These are phyloP conservation scores for Cyprinella venusta DNA, from an alignment of 2,797 vertebrate genomes.

Conservation along the genomic window DNA sequence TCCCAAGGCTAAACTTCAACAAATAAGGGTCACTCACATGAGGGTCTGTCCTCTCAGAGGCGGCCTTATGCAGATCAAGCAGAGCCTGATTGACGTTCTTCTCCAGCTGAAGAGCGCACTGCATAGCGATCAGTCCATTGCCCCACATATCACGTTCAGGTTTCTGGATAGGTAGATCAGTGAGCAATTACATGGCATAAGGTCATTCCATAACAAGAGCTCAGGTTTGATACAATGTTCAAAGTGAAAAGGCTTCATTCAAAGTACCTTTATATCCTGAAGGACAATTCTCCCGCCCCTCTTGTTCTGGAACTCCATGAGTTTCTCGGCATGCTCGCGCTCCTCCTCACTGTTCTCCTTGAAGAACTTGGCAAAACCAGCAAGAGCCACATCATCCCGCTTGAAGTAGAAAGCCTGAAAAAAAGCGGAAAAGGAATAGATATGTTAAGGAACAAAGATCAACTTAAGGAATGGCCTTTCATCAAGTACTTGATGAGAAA, in stretches of 20 bases:
- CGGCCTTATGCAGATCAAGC: slow-evolving; percentile 82
- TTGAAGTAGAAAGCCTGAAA: slow-evolving; percentile 76
- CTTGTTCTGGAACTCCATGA: slow-evolving; percentile 79
- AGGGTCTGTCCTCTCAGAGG: slow-evolving; percentile 78
- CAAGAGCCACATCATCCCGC: slow-evolving; percentile 79
- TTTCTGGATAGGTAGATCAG: slow-evolving; percentile 74
- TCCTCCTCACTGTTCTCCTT: slow-evolving; percentile 79
- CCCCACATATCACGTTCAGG: slow-evolving; percentile 93
- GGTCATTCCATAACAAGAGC: too few relatives aligned
- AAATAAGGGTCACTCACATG: slow-evolving; percentile 73
- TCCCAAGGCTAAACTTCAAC: too few relatives aligned
- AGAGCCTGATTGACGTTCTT: slow-evolving; percentile 91
- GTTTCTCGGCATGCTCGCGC: slow-evolving; percentile 75
- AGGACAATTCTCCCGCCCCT: slow-evolving; percentile 77
- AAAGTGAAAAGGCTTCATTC: neutral
- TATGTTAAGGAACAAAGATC: neutral
- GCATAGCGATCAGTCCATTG: slow-evolving; percentile 86
- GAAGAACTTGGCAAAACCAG: slow-evolving; percentile 79
- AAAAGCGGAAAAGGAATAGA: neutral
- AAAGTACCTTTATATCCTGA: slow-evolving; percentile 74
- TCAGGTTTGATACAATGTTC: neutral
- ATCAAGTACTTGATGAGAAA: neutral
- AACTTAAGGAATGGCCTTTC: neutral
- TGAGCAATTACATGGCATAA: too few relatives aligned
- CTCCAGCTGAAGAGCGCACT: slow-evolving; percentile 89